Conservation (phyloP, 2,113 vertebrate genomes). For the Pterocles burchelli region DNA sequence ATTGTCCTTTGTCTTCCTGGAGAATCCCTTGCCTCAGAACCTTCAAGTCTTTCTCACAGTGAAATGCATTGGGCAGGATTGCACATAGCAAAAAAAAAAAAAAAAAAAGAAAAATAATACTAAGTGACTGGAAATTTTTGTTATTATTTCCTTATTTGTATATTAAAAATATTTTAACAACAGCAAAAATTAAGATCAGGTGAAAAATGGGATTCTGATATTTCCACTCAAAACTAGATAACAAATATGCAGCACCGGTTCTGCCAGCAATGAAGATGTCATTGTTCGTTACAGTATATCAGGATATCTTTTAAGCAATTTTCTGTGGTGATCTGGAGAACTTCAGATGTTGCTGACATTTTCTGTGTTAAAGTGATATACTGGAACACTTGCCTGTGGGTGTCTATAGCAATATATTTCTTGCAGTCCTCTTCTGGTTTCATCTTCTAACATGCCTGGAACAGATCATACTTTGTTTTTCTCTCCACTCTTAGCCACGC, state of each 20-base stretch:
- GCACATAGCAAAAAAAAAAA: background rate
- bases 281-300: background rate
- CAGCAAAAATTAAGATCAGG: background rate
- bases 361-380: background rate
- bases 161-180: background rate
- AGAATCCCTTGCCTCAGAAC: background rate
- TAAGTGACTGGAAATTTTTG: background rate
- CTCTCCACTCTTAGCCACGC: background rate
- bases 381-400: background rate
- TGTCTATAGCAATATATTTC: background rate
- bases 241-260: background rate
- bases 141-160: background rate
- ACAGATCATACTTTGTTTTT: background rate
- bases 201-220: background rate
- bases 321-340: background rate
- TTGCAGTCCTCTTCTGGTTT: conserved; percentile 7
- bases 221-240: background rate
- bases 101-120: background rate
- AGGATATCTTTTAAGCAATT: background rate
- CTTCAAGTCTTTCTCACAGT: background rate
- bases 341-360: background rate
- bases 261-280: background rate
- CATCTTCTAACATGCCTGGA: background rate
- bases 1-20: background rate
- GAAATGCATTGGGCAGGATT: background rate